A percentile compares a stretch with the other conserved stretches of the same genome.
These are phyloP conservation scores for Ectemnius continuus DNA, from an alignment of 2,888 invertebrate genomes.

Conservation along the genomic window DNA sequence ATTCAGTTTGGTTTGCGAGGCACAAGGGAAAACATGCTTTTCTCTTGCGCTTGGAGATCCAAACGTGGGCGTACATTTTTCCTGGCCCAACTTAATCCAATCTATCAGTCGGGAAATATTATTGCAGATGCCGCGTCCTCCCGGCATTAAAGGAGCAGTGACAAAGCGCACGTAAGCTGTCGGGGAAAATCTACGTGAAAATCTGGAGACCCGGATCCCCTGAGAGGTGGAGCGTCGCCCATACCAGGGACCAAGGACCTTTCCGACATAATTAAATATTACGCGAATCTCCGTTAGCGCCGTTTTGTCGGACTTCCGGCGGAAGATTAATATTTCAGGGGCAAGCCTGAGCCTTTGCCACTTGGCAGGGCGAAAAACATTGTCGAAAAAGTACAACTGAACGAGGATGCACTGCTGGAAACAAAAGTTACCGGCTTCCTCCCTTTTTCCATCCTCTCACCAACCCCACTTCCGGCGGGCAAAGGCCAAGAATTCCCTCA, in stretches of 20 bases:
- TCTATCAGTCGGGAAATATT: background rate
- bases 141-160: background rate
- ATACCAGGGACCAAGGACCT: conserved; percentile 6
- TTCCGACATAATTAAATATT: conserved; percentile 58
- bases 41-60: too few species aligned
- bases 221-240: too few species aligned
- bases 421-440: conserved; percentile 4
- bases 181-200: conserved; percentile 9
- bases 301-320: conserved; percentile 26
- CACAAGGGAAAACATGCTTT: too few species aligned
- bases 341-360: conserved; percentile 20
- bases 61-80: too few species aligned
- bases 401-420: too few species aligned
- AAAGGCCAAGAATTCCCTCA: background rate
- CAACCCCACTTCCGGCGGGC: too few species aligned
- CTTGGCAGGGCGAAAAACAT: conserved; percentile 41
- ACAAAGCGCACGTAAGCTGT: conserved; percentile 26
- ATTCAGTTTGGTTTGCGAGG: too few species aligned
- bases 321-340: conserved; percentile 54
- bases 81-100: too few species aligned
- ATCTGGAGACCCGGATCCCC: too few species aligned
- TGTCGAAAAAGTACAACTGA: conserved; percentile 10
- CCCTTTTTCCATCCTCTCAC: too few species aligned
- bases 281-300: conserved; percentile 51
- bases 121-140: background rate